Base-by-base conservation (phyloP, 2,797 vertebrate genomes). In the Delichon dasypus region DNA sequence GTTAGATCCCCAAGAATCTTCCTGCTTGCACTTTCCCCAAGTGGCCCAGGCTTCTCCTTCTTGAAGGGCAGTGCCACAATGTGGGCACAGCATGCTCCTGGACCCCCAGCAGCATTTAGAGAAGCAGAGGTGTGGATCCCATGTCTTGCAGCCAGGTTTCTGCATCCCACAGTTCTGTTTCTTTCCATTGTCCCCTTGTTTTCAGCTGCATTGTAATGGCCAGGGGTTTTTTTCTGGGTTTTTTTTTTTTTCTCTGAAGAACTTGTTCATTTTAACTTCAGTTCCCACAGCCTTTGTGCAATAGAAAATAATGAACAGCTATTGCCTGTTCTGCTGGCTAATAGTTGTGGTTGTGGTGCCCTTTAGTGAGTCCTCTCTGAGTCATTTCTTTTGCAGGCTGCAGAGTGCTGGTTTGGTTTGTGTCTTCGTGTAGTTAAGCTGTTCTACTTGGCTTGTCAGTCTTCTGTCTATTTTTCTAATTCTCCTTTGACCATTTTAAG, bases 301-400 rank as follows among this genome's bases (percentile, higher is more conserved):
- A 5, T 65, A 57, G 83, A 61, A 90, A 89, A 90, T 87, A 95
- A 92, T 87, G 92, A 94, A 82, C 32, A 96, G 78, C 86, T 92
- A 7, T 78, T 96, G 71, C 51, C 55, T 82, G 29, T 93, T 95
- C 88, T 92, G 72, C 77, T 78, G 74, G 77, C 86, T 90, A 87
- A 62, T 68, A 58, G 64, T 93, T 75, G 27, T 81, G 88, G 64
- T 93, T 77, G 73, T 77, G 71, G 54, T 5, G 3, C 89, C 86
- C 90, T 95, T 94, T 77, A 62, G 55, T 62, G 34, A 81, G 73
- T 88, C 88, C 83, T 86, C 70, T 91, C 85, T 57, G 51, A 87
- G 89, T 95, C 74, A 87, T 81, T 90, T 71, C 92, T 92, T 95
- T 74, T 65, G 47, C 92, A 86, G 75, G 75, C 88, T 91, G 89